phyloP scores from a whole-genome alignment of 2,797 vertebrate species.

The Hyperoplus immaculatus region DNA sequence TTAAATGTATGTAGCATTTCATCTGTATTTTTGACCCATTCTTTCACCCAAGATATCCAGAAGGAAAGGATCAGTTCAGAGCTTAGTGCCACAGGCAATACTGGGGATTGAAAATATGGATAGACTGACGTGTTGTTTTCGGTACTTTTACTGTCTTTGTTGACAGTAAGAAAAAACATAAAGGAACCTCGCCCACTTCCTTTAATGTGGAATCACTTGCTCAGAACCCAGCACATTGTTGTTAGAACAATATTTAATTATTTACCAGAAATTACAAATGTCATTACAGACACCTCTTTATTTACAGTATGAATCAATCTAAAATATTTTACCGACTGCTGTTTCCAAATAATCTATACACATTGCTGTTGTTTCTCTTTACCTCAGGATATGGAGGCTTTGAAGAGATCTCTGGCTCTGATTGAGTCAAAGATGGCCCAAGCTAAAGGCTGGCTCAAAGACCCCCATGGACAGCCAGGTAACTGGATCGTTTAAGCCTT shows the following conservation, averaged over 20 bases:
- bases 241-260: background rate
- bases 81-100: background rate
- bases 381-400: slow-evolving; percentile 94
- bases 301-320: background rate
- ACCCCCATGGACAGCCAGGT: slow-evolving; percentile 95
- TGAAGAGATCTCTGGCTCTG: slow-evolving; percentile 95
- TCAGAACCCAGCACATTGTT: background rate
- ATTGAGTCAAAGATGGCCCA: slow-evolving; percentile 97
- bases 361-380: slow-evolving; percentile 55
- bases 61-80: background rate
- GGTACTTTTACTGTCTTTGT: background rate
- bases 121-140: background rate
- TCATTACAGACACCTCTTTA: background rate
- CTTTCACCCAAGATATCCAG: no score
- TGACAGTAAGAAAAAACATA: background rate
- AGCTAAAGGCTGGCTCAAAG: slow-evolving; percentile 96
- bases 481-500: slow-evolving; percentile 29
- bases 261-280: background rate
- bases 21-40: background rate
- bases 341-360: slow-evolving; percentile 23
- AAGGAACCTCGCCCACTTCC: background rate
- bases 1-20: no score
- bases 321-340: background rate
- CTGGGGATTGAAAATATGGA: background rate
- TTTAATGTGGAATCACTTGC: background rate